Conservation (phyloP, 2,113 vertebrate species). For the Ranitomeya variabilis region DNA sequence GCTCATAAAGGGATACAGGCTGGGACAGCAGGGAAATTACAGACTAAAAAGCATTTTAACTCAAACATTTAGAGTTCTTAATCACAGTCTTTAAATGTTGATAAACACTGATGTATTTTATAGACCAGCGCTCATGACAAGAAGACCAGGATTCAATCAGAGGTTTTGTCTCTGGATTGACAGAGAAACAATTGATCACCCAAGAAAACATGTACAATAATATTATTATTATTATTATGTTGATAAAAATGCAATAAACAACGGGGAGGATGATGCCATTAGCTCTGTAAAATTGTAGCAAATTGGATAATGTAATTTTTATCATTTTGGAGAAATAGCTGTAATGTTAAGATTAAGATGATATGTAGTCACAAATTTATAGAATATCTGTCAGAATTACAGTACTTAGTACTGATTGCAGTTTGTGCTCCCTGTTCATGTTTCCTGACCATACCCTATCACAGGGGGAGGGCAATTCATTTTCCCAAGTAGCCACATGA, state of each 20-base stretch:
- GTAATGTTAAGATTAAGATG: no score
- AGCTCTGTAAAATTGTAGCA: background rate
- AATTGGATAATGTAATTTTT: background rate
- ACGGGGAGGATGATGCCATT: background rate
- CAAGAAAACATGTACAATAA: background rate
- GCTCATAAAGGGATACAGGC: slow-evolving; percentile 80
- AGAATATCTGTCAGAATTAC: no score
- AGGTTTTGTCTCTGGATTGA: slow-evolving; percentile 71
- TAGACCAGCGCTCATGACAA: slow-evolving; percentile 76
- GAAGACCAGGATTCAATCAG: slow-evolving; percentile 10
- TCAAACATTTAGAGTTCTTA: slow-evolving; percentile 81
- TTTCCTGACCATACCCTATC: no score
- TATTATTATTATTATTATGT: no score
- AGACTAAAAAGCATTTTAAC: slow-evolving; percentile 81
- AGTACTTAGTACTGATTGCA: no score
- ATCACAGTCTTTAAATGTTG: slow-evolving; percentile 83
- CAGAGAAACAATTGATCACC: slow-evolving; percentile 46
- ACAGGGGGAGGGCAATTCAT: no score
- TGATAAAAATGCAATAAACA: background rate
- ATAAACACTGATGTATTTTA: slow-evolving; percentile 82
- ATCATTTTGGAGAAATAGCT: background rate
- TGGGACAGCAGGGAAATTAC: slow-evolving; percentile 80
- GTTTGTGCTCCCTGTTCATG: no score
- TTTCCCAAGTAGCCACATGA: no score
- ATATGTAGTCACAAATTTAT: no score